Conservation (phyloP, 2,113 vertebrate genomes). For the Danionella cerebrum region DNA sequence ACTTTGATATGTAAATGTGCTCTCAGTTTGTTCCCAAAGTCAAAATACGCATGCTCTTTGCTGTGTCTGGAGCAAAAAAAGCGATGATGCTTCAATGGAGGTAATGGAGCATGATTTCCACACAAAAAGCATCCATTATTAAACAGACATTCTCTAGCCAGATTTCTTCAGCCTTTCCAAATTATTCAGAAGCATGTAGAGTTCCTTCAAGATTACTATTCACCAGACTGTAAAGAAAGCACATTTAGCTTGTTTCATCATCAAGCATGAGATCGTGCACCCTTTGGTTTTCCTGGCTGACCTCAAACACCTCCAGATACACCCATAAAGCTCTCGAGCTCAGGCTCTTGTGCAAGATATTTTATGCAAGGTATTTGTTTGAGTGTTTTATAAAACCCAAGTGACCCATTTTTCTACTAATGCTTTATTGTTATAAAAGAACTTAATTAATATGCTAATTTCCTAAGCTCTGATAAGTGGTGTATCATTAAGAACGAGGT, state of each 20-base stretch:
- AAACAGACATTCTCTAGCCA: constrained; percentile 48
- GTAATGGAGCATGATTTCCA: constrained; percentile 24
- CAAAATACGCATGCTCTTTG: too few relatives aligned
- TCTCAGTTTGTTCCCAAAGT: not conserved
- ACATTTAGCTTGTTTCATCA: not conserved
- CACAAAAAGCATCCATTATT: constrained; percentile 50
- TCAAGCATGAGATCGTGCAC: too few relatives aligned
- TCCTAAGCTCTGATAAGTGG: constrained; percentile 12
- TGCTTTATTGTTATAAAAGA: constrained; percentile 8
- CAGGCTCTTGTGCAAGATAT: not conserved
- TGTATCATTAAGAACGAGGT: constrained; percentile 15
- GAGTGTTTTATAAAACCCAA: not conserved
- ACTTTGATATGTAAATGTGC: not conserved
- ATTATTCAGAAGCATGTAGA: constrained; percentile 37
- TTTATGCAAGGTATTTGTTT: not conserved
- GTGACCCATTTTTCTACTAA: constrained; percentile 17
- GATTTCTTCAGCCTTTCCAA: constrained; percentile 32
- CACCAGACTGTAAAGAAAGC: constrained; percentile 10
- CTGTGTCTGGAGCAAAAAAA: not conserved
- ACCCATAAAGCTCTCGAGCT: not conserved
- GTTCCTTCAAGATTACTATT: constrained; percentile 23
- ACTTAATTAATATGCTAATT: constrained; percentile 35
- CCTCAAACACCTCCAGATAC: constrained; percentile 26
- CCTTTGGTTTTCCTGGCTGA: too few relatives aligned
- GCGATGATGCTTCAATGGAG: not conserved